Evolutionary conservation across 2,113 vertebrate genomes (phyloP).

Genomic region (Pantherophis guttatus): DNA sequence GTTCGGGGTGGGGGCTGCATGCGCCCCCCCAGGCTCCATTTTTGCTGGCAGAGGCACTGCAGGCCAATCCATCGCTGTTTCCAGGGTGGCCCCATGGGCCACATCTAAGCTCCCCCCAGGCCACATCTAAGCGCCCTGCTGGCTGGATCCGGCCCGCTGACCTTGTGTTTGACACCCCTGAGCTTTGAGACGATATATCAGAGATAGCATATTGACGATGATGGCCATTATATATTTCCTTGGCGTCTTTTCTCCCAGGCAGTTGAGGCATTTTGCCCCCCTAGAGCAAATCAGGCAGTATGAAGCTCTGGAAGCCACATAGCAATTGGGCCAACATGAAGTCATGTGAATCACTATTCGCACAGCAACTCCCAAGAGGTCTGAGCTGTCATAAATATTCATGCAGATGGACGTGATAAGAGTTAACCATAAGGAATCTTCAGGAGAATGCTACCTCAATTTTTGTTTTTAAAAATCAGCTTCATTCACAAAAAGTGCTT

Average conservation of each 20-base stretch:
- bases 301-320: background rate
- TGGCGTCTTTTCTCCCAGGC: background rate
- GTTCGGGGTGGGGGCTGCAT: no score
- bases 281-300: background rate
- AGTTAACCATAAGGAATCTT: background rate
- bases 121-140: no score
- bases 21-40: no score
- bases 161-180: no score
- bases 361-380: background rate
- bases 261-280: background rate
- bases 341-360: background rate
- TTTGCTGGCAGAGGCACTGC: no score
- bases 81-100: no score
- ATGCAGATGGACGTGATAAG: background rate
- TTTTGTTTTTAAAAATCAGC: background rate
- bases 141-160: no score
- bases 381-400: background rate
- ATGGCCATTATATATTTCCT: background rate
- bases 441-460: background rate
- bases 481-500: background rate
- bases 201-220: background rate
- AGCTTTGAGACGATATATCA: background rate
- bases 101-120: no score
- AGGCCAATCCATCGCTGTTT: no score
- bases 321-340: background rate